These are phyloP conservation scores for Criorhina ranunculi DNA, from an alignment of 2,888 invertebrate genomes.

Conservation along the genomic window DNA sequence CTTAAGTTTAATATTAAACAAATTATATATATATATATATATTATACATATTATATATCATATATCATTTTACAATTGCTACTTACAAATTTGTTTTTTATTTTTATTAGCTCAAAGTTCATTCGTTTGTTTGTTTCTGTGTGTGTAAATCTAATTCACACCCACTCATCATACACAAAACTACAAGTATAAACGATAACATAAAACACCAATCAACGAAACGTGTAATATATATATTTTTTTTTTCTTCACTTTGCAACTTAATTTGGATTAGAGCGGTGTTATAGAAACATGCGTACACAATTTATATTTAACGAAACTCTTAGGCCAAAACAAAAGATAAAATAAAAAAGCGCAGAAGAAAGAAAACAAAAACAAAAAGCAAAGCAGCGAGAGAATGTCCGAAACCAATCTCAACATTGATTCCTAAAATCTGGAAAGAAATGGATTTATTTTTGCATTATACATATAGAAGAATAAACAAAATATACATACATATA, in stretches of 20 bases:
- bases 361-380: slow-evolving; percentile 9
- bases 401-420: slow-evolving; percentile 71
- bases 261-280: slow-evolving; percentile 52
- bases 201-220: slow-evolving; percentile 58
- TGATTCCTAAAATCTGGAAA: slow-evolving; percentile 75
- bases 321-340: slow-evolving; percentile 50
- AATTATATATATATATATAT: slow-evolving; percentile 28
- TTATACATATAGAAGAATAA: slow-evolving; percentile 55
- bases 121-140: slow-evolving; percentile 46
- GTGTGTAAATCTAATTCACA: slow-evolving; percentile 52
- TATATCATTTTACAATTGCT: slow-evolving; percentile 69
- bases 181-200: slow-evolving; percentile 10
- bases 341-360: slow-evolving; percentile 24
- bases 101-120: slow-evolving; percentile 58
- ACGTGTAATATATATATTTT: slow-evolving; percentile 6
- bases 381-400: slow-evolving; percentile 66
- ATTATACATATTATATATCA: slow-evolving; percentile 45
- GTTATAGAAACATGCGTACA: slow-evolving; percentile 4
- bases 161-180: slow-evolving; percentile 32
- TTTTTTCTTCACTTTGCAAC: slow-evolving; percentile 31
- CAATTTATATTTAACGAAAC: slow-evolving; percentile 27
- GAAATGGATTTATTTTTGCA: slow-evolving; percentile 76
- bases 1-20: slow-evolving; percentile 63
- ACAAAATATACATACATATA: slow-evolving; percentile 48
- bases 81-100: slow-evolving; percentile 45